A percentile compares a stretch with the other conserved stretches of the same genome.
phyloP scores from a whole-genome alignment of 2,888 invertebrate genomes.

The Melipona bicolor region DNA sequence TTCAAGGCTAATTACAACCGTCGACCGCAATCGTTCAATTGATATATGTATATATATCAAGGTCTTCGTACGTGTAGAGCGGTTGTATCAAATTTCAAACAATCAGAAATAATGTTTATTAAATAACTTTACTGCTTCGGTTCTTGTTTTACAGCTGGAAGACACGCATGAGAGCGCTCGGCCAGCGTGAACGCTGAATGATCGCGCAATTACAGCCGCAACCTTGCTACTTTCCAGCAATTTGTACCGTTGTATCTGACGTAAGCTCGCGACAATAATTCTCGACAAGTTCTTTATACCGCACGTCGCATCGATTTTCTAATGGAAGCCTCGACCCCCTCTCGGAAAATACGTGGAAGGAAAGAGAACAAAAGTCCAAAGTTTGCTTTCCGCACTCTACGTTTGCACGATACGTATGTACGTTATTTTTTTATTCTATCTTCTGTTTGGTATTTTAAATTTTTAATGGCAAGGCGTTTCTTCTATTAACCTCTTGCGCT shows the following conservation, averaged over 20 bases:
- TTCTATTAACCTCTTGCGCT: not conserved
- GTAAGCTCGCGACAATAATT: conserved; percentile 39
- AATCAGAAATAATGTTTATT: conserved; percentile 3
- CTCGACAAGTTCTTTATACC: not conserved
- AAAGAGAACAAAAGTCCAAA: not conserved
- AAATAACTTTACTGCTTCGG: not conserved
- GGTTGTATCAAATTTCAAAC: not conserved
- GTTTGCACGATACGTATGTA: too few relatives aligned
- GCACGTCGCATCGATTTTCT: not conserved
- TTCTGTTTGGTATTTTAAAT: too few relatives aligned
- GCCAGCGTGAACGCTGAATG: conserved; percentile 27
- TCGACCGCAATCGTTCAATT: not conserved
- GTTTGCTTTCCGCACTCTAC: not conserved
- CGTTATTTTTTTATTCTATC: too few relatives aligned
- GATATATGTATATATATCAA: not conserved
- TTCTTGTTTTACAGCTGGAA: conserved; percentile 19
- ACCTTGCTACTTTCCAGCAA: conserved; percentile 56
- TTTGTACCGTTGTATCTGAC: conserved; percentile 50
- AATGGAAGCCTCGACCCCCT: conserved; percentile 6
- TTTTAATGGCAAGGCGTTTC: too few relatives aligned
- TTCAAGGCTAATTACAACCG: not conserved
- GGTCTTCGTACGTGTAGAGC: not conserved
- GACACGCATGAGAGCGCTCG: conserved; percentile 17
- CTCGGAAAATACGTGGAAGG: not conserved
- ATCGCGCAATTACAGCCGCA: conserved; percentile 37